These are phyloP conservation scores for Unio delphinus DNA, from an alignment of 2,888 invertebrate species.

Conservation along the genomic window DNA sequence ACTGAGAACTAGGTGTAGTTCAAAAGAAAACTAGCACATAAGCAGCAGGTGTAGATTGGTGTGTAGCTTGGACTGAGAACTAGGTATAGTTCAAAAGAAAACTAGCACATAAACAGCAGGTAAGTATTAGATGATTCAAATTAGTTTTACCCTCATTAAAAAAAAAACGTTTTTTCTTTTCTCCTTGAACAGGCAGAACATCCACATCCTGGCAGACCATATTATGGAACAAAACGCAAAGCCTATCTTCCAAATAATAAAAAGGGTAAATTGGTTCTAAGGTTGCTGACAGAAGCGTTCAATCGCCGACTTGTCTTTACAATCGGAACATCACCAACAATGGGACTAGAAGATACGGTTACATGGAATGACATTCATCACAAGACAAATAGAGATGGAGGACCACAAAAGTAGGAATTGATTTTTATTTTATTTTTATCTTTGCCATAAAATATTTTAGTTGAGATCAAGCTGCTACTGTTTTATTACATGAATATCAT, in stretches of 20 bases:
- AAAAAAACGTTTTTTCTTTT: not conserved
- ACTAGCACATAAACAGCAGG: too few relatives aligned
- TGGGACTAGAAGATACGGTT: constrained; percentile 49
- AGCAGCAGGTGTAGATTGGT: too few relatives aligned
- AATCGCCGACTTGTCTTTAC: constrained; percentile 49
- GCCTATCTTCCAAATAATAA: constrained; percentile 53
- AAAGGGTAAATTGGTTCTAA: constrained; percentile 42
- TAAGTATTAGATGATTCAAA: too few relatives aligned
- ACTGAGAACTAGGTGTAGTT: too few relatives aligned
- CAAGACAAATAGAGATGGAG: constrained; percentile 41
- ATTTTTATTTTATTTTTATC: too few relatives aligned
- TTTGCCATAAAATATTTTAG: too few relatives aligned
- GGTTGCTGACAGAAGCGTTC: constrained; percentile 43
- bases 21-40: too few relatives aligned
- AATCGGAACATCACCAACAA: constrained; percentile 53
- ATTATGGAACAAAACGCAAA: constrained; percentile 37
- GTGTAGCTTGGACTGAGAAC: too few relatives aligned
- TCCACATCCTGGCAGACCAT: constrained; percentile 48
- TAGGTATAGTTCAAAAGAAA: too few relatives aligned
- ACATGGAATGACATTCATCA: constrained; percentile 50
- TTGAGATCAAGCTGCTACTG: too few relatives aligned
- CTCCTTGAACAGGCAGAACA: constrained; percentile 28
- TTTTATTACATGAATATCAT: too few relatives aligned
- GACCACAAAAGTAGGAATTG: constrained; percentile 27
- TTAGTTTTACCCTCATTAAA: too few relatives aligned